Base-by-base conservation (phyloP, 1,140 invertebrate genomes). In the Theocolax elegans region DNA sequence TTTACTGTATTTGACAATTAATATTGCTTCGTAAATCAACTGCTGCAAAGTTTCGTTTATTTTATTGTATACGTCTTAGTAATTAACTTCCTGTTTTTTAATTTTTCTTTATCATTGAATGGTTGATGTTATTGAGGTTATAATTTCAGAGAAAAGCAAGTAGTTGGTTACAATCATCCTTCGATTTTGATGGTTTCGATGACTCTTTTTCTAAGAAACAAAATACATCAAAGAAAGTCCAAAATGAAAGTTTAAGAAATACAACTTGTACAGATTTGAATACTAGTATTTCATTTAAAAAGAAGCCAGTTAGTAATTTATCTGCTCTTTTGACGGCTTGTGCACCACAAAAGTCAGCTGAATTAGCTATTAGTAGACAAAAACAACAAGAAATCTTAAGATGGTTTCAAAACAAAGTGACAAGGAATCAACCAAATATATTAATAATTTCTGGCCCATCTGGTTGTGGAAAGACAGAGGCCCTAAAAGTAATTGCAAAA, bases 391-490 rank as follows among this genome's bases (percentile, higher is more conserved):
- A 85, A 71, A 80, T 85, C 15, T 64, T 35, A 7, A 73, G 73
- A 27, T 86, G 85, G 85, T 65, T 86, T 38, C 62, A 59, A 21
- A 48, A 44, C 12, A 78, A 74, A 67, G 67, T 76, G 15, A 69
- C 29, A 12, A 85, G 80, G 49, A 80, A 80, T 9, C 86, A 82
- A 35, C 87, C 89, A 19, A 81, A 80, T n/a, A 87, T 91, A 42
- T 77, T 93, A 25, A 75, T 93, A 1, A 66, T 93, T n/a, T 89
- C 89, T 8, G 92, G 92, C 1, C 90, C 92, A 17, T 88, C 91
- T 0, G 92, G 92, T 1, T 89, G 89, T 78, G 92, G 91, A 0
- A 94, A 94, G 85, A 92, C 91, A 3, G 81, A 87, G 1, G 88
- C 90, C 2, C 46, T 93, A 19, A 87, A 85, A 54, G 81, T 89